Base-by-base conservation (phyloP, 2,888 invertebrate genomes). In the Catotricha subobsoleta region DNA sequence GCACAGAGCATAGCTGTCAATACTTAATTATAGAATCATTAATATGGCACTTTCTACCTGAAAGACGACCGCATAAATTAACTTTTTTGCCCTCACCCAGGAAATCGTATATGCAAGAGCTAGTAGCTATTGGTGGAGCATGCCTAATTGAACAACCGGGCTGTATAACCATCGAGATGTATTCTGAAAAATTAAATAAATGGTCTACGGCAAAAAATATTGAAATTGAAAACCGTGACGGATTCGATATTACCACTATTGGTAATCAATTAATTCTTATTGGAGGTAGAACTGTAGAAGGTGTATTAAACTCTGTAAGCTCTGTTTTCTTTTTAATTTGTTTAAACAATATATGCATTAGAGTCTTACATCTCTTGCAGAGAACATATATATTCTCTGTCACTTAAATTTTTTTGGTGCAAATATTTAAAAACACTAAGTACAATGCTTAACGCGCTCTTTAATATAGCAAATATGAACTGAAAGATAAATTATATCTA, bases 111-210 rank as follows among this genome's bases (percentile, higher is more conserved):
- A 80, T 92, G 40, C 92, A 92, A 3, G 71, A 77, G 40, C 67
- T 94, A 47, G 68, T 87, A 50, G 84, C 87, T 45, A 80, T 92
- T 15, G 92, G 92, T 19, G 92, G 92, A 45, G 34, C n/a, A n/a
- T n/a, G n/a, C n/a, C 88, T 88, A 81, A 91, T 92, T 64, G 80
- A 80, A 40, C 83, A 80, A 54, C 90, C 90, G 70, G 90, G 88
- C 43, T 80, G 87, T 2, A 84, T 83, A 31, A 82, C 81, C 46
- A 90, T 94, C 59, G 91, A 92, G 60, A 79, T 79, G 59, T 94
- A 90, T 44, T 62, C 62, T 43, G 62, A 62, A 3, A 55, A 59
- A 1, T 49, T 58, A 15, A 56, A 62, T 44, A 61, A 59, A 47
- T 64, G 62, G 62, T 54, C 55, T 6, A 51, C 57, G 1, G 53